Base-by-base conservation (phyloP, 2,113 vertebrate genomes). In the Chionomys nivalis region DNA sequence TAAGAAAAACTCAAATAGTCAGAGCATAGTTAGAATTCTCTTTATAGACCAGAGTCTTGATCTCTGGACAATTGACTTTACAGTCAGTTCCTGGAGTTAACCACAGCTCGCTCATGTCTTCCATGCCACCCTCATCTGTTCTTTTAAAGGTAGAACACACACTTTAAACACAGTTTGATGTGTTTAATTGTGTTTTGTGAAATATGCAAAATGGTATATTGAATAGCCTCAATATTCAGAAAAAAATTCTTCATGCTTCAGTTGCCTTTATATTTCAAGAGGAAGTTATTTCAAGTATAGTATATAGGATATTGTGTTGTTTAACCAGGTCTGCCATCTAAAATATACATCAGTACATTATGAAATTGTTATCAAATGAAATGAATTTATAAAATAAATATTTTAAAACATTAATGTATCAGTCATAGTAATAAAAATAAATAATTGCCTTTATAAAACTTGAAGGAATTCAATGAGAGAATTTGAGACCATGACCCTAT, bases 371-470 rank as follows among this genome's bases (percentile, higher is more conserved):
- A 92, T 7, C 16, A 95, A 88, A 72, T 75, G 39, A 79, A 91
- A 85, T 55, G 36, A 70, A 91, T 47, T 86, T 87, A 85, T 16
- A 33, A 94, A 88, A 77, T 75, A 76, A 89, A 91, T 75, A 66
- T 39, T 66, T 90, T 7, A 65, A 93, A 77, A 82, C 61, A 77
- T 23, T 47, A 66, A 17, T 1, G 44, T 6, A 89, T 23, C 9
- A 58, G 39, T 23, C 65, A 81, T 75, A 81, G 1, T 72, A 76
- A 76, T 5, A 68, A 52, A 28, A 81, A 89, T 10, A 63, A n/a
- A 58, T 49, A 23, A 86, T 10, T n/a, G 31, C 2, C 61, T 77
- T 91, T 91, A 19, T 3, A 28, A 79, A 72, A 6, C 8, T 89
- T 26, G 16, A 16, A 39, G 6, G 36, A 63, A 70, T 72, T 28